These are phyloP conservation scores for Lethocerus indicus DNA, from an alignment of 1,140 invertebrate species.

Conservation along the genomic window DNA sequence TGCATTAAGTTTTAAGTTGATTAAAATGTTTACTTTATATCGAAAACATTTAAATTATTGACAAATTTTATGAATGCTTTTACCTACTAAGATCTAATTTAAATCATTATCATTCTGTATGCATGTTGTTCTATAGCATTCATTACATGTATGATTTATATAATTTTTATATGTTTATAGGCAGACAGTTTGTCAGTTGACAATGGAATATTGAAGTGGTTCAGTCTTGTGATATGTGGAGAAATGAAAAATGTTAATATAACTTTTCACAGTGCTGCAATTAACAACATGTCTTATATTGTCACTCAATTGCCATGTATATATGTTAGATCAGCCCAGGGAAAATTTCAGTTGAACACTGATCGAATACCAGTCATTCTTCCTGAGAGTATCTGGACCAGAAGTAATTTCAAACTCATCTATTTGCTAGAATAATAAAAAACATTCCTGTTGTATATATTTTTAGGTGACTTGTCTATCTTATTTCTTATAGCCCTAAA, in stretches of 20 bases:
- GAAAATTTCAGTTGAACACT: slow-evolving; percentile 7
- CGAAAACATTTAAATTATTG: no score
- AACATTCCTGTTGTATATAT: no score
- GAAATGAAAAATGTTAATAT: slow-evolving; percentile 7
- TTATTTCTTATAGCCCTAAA: not conserved
- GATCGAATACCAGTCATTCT: slow-evolving; percentile 10
- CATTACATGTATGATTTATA: no score
- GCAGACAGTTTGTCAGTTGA: no score
- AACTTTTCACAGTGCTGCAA: not conserved
- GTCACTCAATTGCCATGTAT: slow-evolving; percentile 7
- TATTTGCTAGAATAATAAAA: not conserved
- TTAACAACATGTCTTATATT: not conserved
- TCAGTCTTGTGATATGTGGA: slow-evolving; percentile 7
- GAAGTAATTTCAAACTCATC: slow-evolving; percentile 3
- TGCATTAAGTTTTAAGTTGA: no score
- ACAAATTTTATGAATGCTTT: no score
- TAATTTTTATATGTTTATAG: no score
- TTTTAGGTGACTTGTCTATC: not conserved
- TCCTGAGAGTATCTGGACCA: slow-evolving; percentile 1
- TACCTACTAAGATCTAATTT: no score
- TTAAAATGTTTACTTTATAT: no score
- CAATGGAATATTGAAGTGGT: slow-evolving; percentile 14
- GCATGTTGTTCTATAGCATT: no score
- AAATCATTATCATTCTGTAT: no score
- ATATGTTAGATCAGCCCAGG: slow-evolving; percentile 6